Evolutionary conservation across 2,797 vertebrate species (phyloP), one percentile per base, ranked within the genome.

Genomic region (Neosalanx taihuensis): DNA sequence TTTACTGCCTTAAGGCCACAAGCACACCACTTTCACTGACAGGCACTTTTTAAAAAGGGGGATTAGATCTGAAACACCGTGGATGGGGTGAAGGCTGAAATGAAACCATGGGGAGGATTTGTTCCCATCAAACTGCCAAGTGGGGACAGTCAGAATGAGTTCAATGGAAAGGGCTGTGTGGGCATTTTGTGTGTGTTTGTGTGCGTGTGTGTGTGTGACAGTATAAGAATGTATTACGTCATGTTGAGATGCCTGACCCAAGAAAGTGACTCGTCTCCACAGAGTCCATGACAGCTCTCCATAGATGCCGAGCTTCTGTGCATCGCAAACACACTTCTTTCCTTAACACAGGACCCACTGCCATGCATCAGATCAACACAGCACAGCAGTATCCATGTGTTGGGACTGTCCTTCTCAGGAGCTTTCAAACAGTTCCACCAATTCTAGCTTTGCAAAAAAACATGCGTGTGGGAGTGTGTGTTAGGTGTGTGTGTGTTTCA

Each of bases 1-100:
- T 73, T 73, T 15, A 17, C 18, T 18, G 81, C 77, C 74, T 80
- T 76, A 80, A 78, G 74, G 60, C 72, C 72, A 83, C 72, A 80
- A 26, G 26, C 76, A 72, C 37, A 41, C 9, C 9, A 10, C 70
- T 87, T 75, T 71, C 85, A 78, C 80, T 70, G 71, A 66, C 79
- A 72, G 75, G 78, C 72, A 77, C 79, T 20, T 85, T 84, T 80
- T 26, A 26, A 69, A 73, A 76, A 75, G 13, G 81, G 74, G 81
- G 84, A 87, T 87, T 83, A 84, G 18, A 31, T 80, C 70, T 72
- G 83, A 84, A 73, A 81, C 33, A 64, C 62, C 78, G 83, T 30
- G 64, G 63, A 79, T 71, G 79, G 80, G 80, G 76, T 80, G 82
- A 87, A 85, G 83, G 78, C 77, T 76, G 71, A 85, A 84, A 81